phyloP scores from a whole-genome alignment of 1,140 invertebrate species.

The Parasteatoda tepidariorum region DNA sequence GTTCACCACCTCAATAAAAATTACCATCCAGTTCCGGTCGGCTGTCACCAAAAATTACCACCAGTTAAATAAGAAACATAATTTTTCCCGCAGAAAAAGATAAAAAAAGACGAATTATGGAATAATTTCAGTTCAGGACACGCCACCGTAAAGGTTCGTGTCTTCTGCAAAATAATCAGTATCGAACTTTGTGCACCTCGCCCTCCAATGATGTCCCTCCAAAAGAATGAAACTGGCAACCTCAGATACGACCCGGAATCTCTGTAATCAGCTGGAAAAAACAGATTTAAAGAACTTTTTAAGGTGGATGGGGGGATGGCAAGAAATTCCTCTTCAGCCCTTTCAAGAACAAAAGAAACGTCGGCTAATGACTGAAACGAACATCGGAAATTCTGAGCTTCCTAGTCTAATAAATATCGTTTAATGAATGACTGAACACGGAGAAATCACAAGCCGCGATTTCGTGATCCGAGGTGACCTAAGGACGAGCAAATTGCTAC shows the following conservation, averaged over 20 bases:
- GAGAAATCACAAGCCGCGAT: neutral
- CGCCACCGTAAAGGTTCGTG: neutral
- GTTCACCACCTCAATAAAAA: constrained; percentile 8
- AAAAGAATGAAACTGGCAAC: constrained; percentile 31
- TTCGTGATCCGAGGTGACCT: constrained; percentile 8
- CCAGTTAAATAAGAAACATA: constrained; percentile 10
- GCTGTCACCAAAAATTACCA: constrained; percentile 35
- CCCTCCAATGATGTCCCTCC: neutral
- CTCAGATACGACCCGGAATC: constrained; percentile 31
- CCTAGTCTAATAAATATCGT: constrained; percentile 50
- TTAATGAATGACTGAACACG: constrained; percentile 15
- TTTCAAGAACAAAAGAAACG: constrained; percentile 43
- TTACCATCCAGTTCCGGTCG: constrained; percentile 41
- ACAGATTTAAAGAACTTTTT: neutral
- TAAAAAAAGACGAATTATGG: neutral
- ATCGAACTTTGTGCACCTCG: constrained; percentile 33
- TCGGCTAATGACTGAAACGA: constrained; percentile 21
- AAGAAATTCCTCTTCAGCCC: neutral
- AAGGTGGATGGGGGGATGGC: neutral
- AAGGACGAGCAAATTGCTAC: constrained; percentile 21
- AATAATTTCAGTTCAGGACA: neutral
- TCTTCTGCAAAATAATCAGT: neutral
- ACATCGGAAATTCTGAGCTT: constrained; percentile 24
- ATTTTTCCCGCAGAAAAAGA: neutral
- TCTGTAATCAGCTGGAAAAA: neutral